Evolutionary conservation across 2,888 invertebrate genomes (phyloP).

Genomic region (Orthosia cruda): DNA sequence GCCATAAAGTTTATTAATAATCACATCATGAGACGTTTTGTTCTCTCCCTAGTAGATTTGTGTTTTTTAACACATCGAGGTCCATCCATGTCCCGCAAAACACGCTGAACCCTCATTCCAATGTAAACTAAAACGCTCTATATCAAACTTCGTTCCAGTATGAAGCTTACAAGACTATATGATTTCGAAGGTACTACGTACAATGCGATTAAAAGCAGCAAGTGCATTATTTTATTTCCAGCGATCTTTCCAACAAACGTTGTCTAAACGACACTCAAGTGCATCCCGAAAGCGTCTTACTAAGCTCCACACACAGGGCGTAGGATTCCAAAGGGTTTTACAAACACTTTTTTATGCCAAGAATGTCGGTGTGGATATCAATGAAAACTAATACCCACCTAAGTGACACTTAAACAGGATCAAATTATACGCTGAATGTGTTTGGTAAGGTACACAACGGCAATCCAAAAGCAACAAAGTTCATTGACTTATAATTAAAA

Average conservation of each 20-base stretch:
- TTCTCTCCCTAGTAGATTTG: neutral
- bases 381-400: conserved; percentile 47
- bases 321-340: conserved; percentile 38
- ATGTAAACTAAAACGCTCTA: neutral
- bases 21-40: neutral
- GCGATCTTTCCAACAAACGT: conserved; percentile 14
- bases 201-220: conserved; percentile 8
- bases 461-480: conserved; percentile 18
- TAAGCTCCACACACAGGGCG: conserved; percentile 30
- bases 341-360: conserved; percentile 44
- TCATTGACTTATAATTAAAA: conserved; percentile 53
- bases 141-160: neutral
- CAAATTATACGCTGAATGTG: conserved; percentile 42
- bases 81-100: neutral
- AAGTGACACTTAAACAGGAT: conserved; percentile 29
- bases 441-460: conserved; percentile 47
- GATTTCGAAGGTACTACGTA: neutral
- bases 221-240: conserved; percentile 7
- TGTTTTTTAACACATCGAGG: no score
- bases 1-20: no score
- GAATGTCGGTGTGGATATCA: conserved; percentile 40
- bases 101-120: neutral
- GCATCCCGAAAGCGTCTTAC: conserved; percentile 39
- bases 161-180: neutral
- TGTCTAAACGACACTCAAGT: conserved; percentile 31